Base-by-base conservation (phyloP, 1,140 invertebrate genomes). In the Contarinia nasturtii region DNA sequence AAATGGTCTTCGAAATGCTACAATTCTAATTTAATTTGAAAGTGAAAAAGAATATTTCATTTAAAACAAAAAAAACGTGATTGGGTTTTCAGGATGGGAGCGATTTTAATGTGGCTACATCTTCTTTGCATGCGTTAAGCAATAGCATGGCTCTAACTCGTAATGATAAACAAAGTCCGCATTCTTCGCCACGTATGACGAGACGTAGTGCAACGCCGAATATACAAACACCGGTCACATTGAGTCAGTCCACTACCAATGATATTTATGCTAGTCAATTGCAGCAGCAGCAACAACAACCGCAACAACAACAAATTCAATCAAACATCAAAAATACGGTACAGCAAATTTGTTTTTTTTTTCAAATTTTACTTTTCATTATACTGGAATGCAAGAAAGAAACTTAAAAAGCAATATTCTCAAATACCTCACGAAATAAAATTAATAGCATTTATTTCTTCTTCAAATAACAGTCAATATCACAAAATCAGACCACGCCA, bases 31-130 rank as follows among this genome's bases (percentile, higher is more conserved):
- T 5, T 27, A 27, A 5, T 27, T 5, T 10, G 27, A 27, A 27
- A 10, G 10, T 27, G 27, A 27, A 27, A 10, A 3, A 27, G n/a
- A n/a, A n/a, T n/a, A 27, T 27, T 27, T 27, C 27, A 27, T 27
- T 27, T 27, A 27, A 27, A 27, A 27, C 27, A 27, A 27, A 3
- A n/a, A n/a, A n/a, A n/a, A n/a, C n/a, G n/a, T 21, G 14, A 37
- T 41, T 48, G 15, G 47, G 12, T 44, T 52, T 53, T n/a, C 57
- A 74, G 72, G 72, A 74, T 46, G 71, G 66, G 59, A 64, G 67
- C 17, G 72, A 74, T 52, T 74, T 74, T 60, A 74, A 74, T 56
- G 70, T 72, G 36, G 71, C 71, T 7, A 73, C 71, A n/a, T 72
- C 69, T 10, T 72, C 70, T 17, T 68, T 74, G 47, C 71, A 71